phyloP scores from a whole-genome alignment of 2,797 vertebrate genomes.

The Rhyacichthys aspro region DNA sequence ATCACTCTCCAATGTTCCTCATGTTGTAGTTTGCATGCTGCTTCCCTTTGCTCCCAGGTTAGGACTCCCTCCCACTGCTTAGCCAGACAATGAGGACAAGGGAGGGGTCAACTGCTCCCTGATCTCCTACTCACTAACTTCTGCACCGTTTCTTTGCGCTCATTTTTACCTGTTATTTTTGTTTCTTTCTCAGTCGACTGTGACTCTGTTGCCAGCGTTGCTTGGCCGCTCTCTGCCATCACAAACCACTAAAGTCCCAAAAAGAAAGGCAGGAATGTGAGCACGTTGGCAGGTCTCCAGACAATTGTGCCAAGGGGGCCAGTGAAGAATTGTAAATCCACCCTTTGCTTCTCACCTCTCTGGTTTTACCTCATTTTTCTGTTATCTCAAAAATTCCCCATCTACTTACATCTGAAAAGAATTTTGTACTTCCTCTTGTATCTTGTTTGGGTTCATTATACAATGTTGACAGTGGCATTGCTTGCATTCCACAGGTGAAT shows the following conservation, averaged over 20 bases:
- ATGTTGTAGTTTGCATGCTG: conserved; percentile 31
- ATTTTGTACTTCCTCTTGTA: not conserved
- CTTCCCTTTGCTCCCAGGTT: conserved; percentile 37
- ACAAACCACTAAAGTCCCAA: conserved; percentile 38
- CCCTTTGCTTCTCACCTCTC: conserved; percentile 54
- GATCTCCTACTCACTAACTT: not conserved
- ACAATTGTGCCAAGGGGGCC: conserved; percentile 59
- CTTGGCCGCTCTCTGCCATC: conserved; percentile 40
- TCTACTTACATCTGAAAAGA: not conserved
- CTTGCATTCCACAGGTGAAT: conserved; percentile 2
- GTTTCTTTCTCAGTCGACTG: conserved; percentile 29
- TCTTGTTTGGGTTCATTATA: not conserved
- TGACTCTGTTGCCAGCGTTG: conserved; percentile 49
- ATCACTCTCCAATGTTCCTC: conserved; percentile 45
- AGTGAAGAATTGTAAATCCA: conserved; percentile 41
- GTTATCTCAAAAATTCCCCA: conserved; percentile 13
- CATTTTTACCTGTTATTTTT: conserved; percentile 20
- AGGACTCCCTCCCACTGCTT: conserved; percentile 64
- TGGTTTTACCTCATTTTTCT: conserved; percentile 12
- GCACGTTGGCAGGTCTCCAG: conserved; percentile 75
- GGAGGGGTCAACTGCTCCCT: conserved; percentile 50
- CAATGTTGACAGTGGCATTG: not conserved
- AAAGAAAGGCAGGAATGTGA: conserved; percentile 79
- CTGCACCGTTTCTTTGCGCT: conserved; percentile 11
- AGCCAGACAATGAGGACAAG: conserved; percentile 52